These are phyloP conservation scores for Calonectris borealis DNA, from an alignment of 2,113 vertebrate genomes.

Conservation along the genomic window DNA sequence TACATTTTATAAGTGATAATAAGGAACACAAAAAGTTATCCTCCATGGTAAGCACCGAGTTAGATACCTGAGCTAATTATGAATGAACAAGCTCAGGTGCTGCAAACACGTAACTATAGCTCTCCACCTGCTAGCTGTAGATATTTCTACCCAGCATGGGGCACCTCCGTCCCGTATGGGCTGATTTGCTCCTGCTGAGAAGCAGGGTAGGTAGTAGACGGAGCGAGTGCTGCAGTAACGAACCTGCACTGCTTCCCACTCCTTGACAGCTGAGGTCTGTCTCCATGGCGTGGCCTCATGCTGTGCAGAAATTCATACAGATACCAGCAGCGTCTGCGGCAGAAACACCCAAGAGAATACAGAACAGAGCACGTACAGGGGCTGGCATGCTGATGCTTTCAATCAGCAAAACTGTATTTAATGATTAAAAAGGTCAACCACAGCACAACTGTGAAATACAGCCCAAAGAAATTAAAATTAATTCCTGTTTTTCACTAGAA, in stretches of 20 bases:
- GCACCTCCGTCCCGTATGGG: not conserved
- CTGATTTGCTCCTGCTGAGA: slow-evolving; percentile 5
- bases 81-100: not conserved
- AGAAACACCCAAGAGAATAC: not conserved
- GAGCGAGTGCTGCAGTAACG: not conserved
- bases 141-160: not conserved
- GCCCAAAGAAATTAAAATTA: not conserved
- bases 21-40: not conserved
- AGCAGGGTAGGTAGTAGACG: not conserved
- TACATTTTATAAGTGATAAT: not conserved
- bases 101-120: not conserved
- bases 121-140: not conserved
- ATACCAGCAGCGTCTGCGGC: not conserved
- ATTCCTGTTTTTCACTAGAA: not conserved
- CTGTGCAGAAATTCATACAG: not conserved
- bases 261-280: not conserved
- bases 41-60: not conserved
- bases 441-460: not conserved
- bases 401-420: not conserved
- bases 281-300: not conserved
- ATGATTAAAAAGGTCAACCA: not conserved
- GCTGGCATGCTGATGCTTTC: not conserved
- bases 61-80: not conserved
- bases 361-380: not conserved
- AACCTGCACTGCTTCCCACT: not conserved